A percentile compares a stretch with the other conserved stretches of the same genome.
phyloP scores from a whole-genome alignment of 2,113 vertebrate genomes.

The Engraulis encrasicolus region DNA sequence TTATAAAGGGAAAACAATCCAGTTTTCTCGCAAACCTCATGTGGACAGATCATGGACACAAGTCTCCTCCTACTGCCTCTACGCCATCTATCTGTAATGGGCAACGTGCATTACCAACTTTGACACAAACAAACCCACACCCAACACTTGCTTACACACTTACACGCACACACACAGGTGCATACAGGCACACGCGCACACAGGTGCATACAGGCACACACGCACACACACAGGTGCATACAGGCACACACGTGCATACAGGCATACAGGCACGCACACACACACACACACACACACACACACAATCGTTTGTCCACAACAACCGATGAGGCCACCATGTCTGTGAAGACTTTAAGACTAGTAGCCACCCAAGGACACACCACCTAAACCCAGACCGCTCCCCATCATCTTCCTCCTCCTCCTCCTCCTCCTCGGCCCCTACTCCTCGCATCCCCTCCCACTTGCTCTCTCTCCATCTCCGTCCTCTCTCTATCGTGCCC shows the following conservation, averaged over 20 bases:
- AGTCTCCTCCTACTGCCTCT: background rate
- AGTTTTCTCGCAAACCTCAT: background rate
- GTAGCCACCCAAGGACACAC: background rate
- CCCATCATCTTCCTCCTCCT: constrained; percentile 5
- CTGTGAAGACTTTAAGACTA: background rate
- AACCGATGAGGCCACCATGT: background rate
- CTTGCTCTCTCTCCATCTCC: background rate
- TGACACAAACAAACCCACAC: too few species aligned
- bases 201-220: background rate
- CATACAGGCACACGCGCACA: background rate
- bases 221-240: background rate
- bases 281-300: too few species aligned
- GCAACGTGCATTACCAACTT: too few species aligned
- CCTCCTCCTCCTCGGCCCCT: background rate
- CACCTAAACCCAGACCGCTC: background rate
- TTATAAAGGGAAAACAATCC: background rate
- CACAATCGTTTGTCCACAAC: background rate
- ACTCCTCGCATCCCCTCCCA: background rate
- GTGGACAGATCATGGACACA: background rate
- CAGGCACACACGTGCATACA: too few species aligned
- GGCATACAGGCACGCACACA: background rate
- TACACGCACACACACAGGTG: background rate
- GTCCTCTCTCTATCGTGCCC: constrained; percentile 62
- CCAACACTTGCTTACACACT: too few species aligned
- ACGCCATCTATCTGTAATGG: background rate